A percentile compares a stretch with the other conserved stretches of the same genome.
phyloP scores from a whole-genome alignment of 1,140 invertebrate species.

The Pissodes strobi region DNA sequence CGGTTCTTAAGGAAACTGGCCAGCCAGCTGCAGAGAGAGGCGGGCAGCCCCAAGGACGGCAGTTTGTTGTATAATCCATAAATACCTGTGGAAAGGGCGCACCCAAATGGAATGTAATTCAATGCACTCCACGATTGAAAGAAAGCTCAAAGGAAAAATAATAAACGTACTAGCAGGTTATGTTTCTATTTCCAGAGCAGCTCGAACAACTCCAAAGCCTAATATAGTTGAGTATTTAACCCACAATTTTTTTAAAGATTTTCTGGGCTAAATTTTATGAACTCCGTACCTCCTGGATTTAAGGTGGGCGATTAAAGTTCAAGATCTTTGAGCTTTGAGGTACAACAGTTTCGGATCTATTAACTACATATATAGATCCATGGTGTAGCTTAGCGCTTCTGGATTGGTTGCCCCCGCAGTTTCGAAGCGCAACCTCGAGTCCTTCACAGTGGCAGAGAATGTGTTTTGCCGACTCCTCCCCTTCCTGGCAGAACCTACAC shows the following conservation, averaged over 20 bases:
- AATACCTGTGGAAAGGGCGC: constrained; percentile 34
- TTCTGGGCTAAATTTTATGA: constrained; percentile 11
- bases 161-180: constrained; percentile 34
- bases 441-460: no score
- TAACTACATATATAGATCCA: no score
- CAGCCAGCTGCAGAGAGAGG: no score
- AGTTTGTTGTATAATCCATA: constrained; percentile 29
- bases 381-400: no score
- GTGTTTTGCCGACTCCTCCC: no score
- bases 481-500: no score
- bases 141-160: neutral
- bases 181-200: constrained; percentile 9
- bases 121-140: constrained; percentile 15
- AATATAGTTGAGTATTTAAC: constrained; percentile 21
- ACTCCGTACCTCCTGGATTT: constrained; percentile 16
- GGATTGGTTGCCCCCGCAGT: no score
- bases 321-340: constrained; percentile 26
- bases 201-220: no score
- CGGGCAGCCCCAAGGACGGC: no score
- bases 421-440: no score
- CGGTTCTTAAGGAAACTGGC: no score
- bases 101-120: constrained; percentile 29
- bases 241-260: constrained; percentile 24
- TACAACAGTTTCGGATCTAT: no score
- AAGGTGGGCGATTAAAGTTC: constrained; percentile 24